A percentile compares a stretch with the other conserved stretches of the same genome.
phyloP scores from a whole-genome alignment of 92 coral and sea anemone species.

The Umimayanthus chanpuru region DNA sequence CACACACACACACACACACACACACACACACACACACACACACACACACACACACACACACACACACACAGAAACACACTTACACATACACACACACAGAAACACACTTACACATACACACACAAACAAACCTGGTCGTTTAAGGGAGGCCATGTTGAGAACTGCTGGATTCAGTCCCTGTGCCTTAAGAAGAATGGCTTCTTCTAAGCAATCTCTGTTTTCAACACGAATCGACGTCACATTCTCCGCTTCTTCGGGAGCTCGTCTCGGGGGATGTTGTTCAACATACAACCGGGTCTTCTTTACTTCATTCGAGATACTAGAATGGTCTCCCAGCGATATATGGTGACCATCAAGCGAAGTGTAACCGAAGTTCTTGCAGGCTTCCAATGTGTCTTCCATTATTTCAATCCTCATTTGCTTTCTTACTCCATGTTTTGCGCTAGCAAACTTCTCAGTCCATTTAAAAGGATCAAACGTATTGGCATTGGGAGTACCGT shows the following conservation, averaged over 20 bases:
- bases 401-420: constrained; percentile 64
- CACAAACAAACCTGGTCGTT: constrained; percentile 67
- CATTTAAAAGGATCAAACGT: constrained; percentile 62
- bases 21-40: too few species aligned
- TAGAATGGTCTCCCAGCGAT: constrained; percentile 60
- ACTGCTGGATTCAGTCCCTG: constrained; percentile 80
- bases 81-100: too few species aligned
- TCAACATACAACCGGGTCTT: constrained; percentile 63
- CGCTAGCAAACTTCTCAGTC: constrained; percentile 59
- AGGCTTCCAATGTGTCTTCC: constrained; percentile 71
- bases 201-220: constrained; percentile 76
- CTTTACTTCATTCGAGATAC: constrained; percentile 70
- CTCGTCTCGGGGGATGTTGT: constrained; percentile 33
- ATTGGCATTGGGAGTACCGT: background rate
- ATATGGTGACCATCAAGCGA: constrained; percentile 58
- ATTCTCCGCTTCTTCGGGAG: background rate
- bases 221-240: constrained; percentile 59
- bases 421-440: constrained; percentile 43
- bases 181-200: constrained; percentile 61
- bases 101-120: too few species aligned
- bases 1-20: too few species aligned
- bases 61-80: too few species aligned
- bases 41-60: too few species aligned
- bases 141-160: constrained; percentile 85
- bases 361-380: constrained; percentile 65